Conservation (phyloP, 2,888 invertebrate species). For the Meandrusa payeni region DNA sequence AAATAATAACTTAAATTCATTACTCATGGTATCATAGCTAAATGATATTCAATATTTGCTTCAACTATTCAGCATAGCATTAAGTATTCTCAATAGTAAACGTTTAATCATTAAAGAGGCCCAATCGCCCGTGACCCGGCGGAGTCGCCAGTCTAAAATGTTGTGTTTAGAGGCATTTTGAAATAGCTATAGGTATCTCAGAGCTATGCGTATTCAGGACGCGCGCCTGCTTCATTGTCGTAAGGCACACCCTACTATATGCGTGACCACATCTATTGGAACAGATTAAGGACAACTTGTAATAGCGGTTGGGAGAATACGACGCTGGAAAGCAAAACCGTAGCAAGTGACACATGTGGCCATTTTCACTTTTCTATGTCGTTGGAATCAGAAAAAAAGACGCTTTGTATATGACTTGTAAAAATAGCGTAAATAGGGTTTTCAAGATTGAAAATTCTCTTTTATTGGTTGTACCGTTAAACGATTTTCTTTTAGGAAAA, state of each 20-base stretch:
- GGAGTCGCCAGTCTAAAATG: slow-evolving; percentile 20
- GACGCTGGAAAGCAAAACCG: neutral
- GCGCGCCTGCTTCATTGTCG: slow-evolving; percentile 30
- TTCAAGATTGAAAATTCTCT: too few relatives aligned
- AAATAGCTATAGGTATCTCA: slow-evolving; percentile 15
- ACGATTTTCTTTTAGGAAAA: too few relatives aligned
- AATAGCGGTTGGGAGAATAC: neutral
- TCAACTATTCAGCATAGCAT: too few relatives aligned
- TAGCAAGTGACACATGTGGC: too few relatives aligned
- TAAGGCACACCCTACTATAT: slow-evolving; percentile 19
- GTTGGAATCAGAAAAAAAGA: too few relatives aligned
- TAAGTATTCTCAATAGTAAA: slow-evolving; percentile 1
- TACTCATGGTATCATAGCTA: too few relatives aligned
- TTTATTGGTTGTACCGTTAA: too few relatives aligned
- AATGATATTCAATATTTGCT: too few relatives aligned
- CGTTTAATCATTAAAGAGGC: neutral
- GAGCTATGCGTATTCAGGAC: slow-evolving; percentile 34
- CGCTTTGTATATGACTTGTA: too few relatives aligned
- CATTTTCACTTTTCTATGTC: too few relatives aligned
- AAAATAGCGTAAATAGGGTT: too few relatives aligned
- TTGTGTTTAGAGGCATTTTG: slow-evolving; percentile 26
- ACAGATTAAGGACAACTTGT: neutral
- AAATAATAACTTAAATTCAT: too few relatives aligned
- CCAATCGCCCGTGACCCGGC: slow-evolving; percentile 33
- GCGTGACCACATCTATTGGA: neutral